Percentiles rank a stretch among this genome's conserved stretches.
Conservation (phyloP, 2,888 invertebrate species). For the Pherbina coryleti region DNA sequence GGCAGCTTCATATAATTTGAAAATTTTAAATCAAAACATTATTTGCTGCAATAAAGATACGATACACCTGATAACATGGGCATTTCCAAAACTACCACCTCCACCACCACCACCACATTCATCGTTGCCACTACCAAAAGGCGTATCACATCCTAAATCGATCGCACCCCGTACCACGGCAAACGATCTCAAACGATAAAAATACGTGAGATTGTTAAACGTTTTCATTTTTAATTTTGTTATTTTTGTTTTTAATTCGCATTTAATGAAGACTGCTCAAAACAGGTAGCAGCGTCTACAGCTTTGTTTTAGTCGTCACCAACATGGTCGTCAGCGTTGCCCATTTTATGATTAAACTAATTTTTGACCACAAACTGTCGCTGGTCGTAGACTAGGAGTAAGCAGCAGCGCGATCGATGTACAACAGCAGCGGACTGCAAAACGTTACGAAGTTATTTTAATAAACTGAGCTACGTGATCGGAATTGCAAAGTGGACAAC, state of each 20-base stretch:
- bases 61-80: constrained; percentile 43
- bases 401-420: constrained; percentile 33
- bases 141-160: constrained; percentile 33
- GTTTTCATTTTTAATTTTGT: constrained; percentile 33
- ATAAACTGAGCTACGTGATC: constrained; percentile 70
- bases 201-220: constrained; percentile 67
- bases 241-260: constrained; percentile 36
- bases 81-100: not conserved
- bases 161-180: constrained; percentile 31
- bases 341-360: constrained; percentile 66
- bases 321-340: constrained; percentile 48
- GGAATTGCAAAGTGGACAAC: constrained; percentile 58
- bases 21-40: constrained; percentile 21
- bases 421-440: not conserved
- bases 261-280: constrained; percentile 42
- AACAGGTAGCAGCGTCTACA: constrained; percentile 32
- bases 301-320: constrained; percentile 35
- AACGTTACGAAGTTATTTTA: constrained; percentile 67
- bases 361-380: constrained; percentile 43
- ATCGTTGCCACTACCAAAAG: constrained; percentile 1
- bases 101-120: constrained; percentile 1
- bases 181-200: constrained; percentile 54
- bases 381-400: constrained; percentile 37
- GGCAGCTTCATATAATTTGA: constrained; percentile 21
- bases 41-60: constrained; percentile 39